A percentile compares a stretch with the other conserved stretches of the same genome.
These are phyloP conservation scores for Parnassius mnemosyne DNA, from an alignment of 2,888 invertebrate genomes.

Conservation along the genomic window DNA sequence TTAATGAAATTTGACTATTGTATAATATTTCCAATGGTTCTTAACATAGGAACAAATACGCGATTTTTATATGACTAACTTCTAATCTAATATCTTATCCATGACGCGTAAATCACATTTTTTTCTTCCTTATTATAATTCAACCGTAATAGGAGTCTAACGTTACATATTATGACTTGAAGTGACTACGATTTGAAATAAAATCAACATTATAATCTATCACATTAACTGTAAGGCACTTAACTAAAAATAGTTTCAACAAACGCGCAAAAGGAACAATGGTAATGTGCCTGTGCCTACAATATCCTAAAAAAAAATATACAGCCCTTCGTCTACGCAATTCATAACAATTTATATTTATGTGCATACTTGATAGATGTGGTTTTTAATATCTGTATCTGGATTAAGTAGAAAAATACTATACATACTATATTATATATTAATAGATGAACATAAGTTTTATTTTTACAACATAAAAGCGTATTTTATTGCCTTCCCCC, in stretches of 20 bases:
- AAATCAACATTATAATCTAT: constrained; percentile 66
- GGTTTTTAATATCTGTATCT: constrained; percentile 23
- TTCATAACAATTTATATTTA: constrained; percentile 31
- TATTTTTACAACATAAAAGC: constrained; percentile 79
- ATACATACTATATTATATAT: constrained; percentile 33
- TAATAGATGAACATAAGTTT: constrained; percentile 47
- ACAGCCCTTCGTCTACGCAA: constrained; percentile 51
- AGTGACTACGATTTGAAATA: constrained; percentile 76
- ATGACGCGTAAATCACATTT: constrained; percentile 64
- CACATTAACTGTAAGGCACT: constrained; percentile 64
- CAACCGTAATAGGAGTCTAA: constrained; percentile 66
- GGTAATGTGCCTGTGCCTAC: constrained; percentile 40
- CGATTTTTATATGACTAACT: constrained; percentile 51
- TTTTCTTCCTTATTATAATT: constrained; percentile 54
- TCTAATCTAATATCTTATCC: constrained; percentile 55
- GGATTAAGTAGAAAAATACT: constrained; percentile 25
- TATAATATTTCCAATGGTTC: constrained; percentile 58
- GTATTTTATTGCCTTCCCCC: constrained; percentile 87
- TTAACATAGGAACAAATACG: constrained; percentile 69
- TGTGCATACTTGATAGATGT: constrained; percentile 19
- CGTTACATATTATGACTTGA: constrained; percentile 79
- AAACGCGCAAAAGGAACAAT: constrained; percentile 65
- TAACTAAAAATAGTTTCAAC: constrained; percentile 48
- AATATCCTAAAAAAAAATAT: constrained; percentile 36
- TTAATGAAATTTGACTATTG: constrained; percentile 63